Base-by-base conservation (phyloP, 2,113 vertebrate species). In the Phrynosoma blainvillii region DNA sequence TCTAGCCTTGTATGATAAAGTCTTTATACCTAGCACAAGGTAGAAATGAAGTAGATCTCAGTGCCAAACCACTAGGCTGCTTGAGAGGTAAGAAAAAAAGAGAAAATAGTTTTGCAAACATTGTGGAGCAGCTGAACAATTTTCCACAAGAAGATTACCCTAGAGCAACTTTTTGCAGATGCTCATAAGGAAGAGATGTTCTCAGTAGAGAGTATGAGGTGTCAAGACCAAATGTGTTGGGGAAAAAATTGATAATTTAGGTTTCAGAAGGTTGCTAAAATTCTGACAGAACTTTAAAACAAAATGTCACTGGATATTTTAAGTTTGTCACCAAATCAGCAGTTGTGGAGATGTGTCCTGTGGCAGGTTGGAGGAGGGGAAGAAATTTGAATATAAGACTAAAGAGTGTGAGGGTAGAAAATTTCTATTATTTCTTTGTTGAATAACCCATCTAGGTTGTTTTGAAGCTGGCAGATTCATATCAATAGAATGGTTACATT, bases 1-100 rank as follows among this genome's bases (percentile, higher is more conserved):
- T 62, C 18, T 16, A 62, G 59, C 18, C 13, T 14, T 16, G 14
- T 18, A 16, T 62, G 59, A 47, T 47, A 47, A 47, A 47, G 47
- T 47, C 18, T 62, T 62, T 62, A 62, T 62, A 62, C 59, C 2
- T 62, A 4, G 13, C 14, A 62, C 59, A 47, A 4, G 7, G 47
- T 7, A 62, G 59, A 18, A 62, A 16, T 62, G 14, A 62, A 62
- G 13, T 62, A 62, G 59, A 62, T 18, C 13, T 62, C 59, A 62
- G 59, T 62, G 59, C n/a, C 76, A 42, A 86, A 56, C 8, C 0
- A 0, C 0, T 82, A 73, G 78, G 85, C 68, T 10, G 20, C 59
- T 92, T 89, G 89, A 42, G 0, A 87, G 40, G 32, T 79, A 70
- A 79, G 76, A 86, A 30, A 12, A n/a, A 91, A 87, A 18, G 59